Evolutionary conservation across 2,888 invertebrate species (phyloP).

Genomic region (Pterostichus madidus): DNA sequence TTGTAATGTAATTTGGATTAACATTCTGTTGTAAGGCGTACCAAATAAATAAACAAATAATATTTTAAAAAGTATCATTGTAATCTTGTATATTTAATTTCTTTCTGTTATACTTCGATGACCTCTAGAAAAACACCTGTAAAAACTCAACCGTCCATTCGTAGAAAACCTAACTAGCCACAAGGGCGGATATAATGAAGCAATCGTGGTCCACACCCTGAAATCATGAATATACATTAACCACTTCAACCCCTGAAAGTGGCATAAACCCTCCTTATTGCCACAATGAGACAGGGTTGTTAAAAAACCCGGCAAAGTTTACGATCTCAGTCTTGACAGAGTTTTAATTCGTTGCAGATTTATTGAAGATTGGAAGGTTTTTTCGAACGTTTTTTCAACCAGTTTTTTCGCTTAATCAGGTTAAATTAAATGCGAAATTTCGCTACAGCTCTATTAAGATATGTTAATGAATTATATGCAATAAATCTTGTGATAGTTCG

Average conservation of each 20-base stretch:
- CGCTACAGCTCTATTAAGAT: slow-evolving; percentile 18
- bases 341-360: slow-evolving; percentile 54
- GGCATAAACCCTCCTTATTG: slow-evolving; percentile 53
- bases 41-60: no score
- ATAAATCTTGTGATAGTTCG: slow-evolving; percentile 21
- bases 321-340: slow-evolving; percentile 48
- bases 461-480: slow-evolving; percentile 8
- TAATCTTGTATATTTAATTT: background rate
- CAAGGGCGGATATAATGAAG: slow-evolving; percentile 58
- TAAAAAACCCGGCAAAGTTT: slow-evolving; percentile 6
- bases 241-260: slow-evolving; percentile 53
- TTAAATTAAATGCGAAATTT: slow-evolving; percentile 3
- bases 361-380: slow-evolving; percentile 21
- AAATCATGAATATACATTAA: slow-evolving; percentile 61
- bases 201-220: slow-evolving; percentile 53
- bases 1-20: no score
- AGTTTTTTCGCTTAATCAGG: no score
- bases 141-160: slow-evolving; percentile 5
- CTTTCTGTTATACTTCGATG: background rate
- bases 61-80: background rate
- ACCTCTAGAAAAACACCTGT: slow-evolving; percentile 31
- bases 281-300: slow-evolving; percentile 42
- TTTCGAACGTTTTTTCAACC: background rate
- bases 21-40: no score
- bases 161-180: slow-evolving; percentile 53